These are phyloP conservation scores for Bryconaethiops microstoma DNA, from an alignment of 2,797 vertebrate genomes.

Conservation along the genomic window DNA sequence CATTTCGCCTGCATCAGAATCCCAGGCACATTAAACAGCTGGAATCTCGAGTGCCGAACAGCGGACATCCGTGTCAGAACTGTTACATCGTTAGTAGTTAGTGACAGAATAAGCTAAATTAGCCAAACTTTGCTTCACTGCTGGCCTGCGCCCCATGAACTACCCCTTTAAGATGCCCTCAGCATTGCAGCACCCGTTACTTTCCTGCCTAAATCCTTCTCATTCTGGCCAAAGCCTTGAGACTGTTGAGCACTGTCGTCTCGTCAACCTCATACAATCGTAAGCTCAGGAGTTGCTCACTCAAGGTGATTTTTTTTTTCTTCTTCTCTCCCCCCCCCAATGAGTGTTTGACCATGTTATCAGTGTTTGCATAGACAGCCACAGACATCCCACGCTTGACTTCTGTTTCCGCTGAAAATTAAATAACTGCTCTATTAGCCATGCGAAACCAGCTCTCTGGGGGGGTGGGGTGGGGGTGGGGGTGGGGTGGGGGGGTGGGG, in stretches of 20 bases:
- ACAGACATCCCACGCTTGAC: not conserved
- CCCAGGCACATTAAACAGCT: no score
- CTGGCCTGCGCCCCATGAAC: no score
- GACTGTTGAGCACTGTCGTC: not conserved
- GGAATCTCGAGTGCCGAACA: no score
- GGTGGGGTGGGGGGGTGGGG: no score
- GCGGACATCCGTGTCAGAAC: no score
- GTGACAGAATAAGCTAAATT: no score
- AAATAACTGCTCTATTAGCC: constrained; percentile 26
- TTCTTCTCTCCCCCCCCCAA: not conserved
- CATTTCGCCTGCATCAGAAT: no score
- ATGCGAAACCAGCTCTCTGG: constrained; percentile 22
- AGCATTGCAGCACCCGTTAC: no score
- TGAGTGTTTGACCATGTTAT: not conserved
- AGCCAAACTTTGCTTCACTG: no score
- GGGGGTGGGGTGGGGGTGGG: no score
- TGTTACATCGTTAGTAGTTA: no score
- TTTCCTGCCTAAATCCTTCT: not conserved
- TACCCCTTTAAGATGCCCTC: no score
- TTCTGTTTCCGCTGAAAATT: constrained; percentile 37
- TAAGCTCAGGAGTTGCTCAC: constrained; percentile 9
- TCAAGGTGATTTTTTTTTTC: not conserved
- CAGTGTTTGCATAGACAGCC: constrained; percentile 11
- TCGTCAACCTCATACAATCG: not conserved
- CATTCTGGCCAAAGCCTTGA: not conserved